Percentiles rank a stretch among this genome's conserved stretches.
Conservation (phyloP, 2,888 invertebrate genomes). For the Agonopterix alstromeriana region DNA sequence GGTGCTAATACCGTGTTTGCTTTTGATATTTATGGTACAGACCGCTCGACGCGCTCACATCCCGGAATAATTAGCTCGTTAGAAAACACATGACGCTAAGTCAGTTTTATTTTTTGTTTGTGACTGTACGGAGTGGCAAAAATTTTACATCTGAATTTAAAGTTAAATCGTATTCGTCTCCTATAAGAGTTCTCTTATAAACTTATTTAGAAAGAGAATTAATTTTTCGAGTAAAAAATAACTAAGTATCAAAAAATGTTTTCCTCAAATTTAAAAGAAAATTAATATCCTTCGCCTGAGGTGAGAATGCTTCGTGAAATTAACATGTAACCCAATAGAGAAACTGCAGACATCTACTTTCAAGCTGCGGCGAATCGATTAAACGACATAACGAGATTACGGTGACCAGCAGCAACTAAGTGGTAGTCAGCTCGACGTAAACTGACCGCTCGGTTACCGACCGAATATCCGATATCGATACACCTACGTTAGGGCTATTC, state of each 20-base stretch:
- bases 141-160: too few species aligned
- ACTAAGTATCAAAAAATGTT: too few species aligned
- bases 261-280: too few species aligned
- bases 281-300: conserved; percentile 4
- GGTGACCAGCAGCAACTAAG: conserved; percentile 52
- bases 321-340: conserved; percentile 8
- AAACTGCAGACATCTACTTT: conserved; percentile 33
- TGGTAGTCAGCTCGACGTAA: conserved; percentile 35
- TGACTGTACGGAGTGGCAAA: conserved; percentile 18
- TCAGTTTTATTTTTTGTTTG: conserved; percentile 31
- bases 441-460: conserved; percentile 41
- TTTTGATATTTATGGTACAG: conserved; percentile 66
- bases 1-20: conserved; percentile 70
- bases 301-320: conserved; percentile 13
- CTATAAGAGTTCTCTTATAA: too few species aligned
- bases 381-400: conserved; percentile 61
- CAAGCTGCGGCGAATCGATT: conserved; percentile 54
- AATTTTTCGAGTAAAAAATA: too few species aligned
- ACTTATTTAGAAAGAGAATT: too few species aligned
- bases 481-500: too few species aligned
- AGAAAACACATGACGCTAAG: conserved; percentile 52
- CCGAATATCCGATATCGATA: conserved; percentile 1
- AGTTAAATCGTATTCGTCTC: too few species aligned
- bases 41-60: conserved; percentile 49
- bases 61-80: conserved; percentile 72